Base-by-base conservation (phyloP, 2,797 vertebrate genomes). In the Coregonus suidteri region DNA sequence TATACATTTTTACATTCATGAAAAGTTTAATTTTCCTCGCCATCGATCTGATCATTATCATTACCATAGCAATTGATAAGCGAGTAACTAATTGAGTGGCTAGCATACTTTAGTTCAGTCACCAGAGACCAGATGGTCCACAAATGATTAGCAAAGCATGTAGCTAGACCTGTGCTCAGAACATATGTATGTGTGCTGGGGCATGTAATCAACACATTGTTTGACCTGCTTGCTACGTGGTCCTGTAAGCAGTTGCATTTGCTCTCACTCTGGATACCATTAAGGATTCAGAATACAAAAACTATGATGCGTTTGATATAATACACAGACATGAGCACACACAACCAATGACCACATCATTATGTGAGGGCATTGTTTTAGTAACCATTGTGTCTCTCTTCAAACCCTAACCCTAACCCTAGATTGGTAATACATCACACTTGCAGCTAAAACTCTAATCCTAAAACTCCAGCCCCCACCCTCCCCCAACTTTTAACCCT, bases 111-210 rank as follows among this genome's bases (percentile, higher is more conserved):
- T 81, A 85, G 83, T 81, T 0, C 30, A 2, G 71, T 91, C 90
- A 82, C 89, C 52, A 81, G 90, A 85, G 89, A 86, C 80, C 18
- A 2, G 18, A 83, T 82, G 87, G 71, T 85, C 85, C 85, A 87
- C 84, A 85, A 88, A 81, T 87, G 85, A 93, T 92, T 88, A 91
- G 88, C 74, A 86, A 83, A 84, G 82, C 88, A 59, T 83, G 81
- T 76, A 84, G 86, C 68, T 84, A 84, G 87, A 73, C 81, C 84
- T 88, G 77, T 76, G 83, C 83, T 84, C 75, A 37, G 82, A 91
- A 86, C 85, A 91, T 91, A 90, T 91, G 90, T 88, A 85, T 81
- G 82, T 82, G 79, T 85, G 77, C 82, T 75, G 82, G 83, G 86
- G 83, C 84, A 86, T 87, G 85, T 90, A 85, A 86, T 84, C 87